A percentile compares a stretch with the other conserved stretches of the same genome.
Evolutionary conservation across 2,113 vertebrate species (phyloP).

Genomic region (Cynopterus brachyotis): DNA sequence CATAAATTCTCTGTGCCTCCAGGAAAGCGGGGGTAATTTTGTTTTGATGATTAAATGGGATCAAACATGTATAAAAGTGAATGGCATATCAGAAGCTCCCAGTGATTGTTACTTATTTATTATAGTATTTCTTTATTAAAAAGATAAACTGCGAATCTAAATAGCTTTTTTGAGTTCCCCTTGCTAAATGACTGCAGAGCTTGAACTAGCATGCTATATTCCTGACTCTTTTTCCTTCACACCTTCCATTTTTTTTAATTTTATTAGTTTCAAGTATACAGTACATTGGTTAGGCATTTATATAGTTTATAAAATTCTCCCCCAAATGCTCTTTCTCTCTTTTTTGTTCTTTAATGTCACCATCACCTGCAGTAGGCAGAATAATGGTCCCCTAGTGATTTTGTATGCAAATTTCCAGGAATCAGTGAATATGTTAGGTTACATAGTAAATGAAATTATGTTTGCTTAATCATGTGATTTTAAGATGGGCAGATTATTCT

Average conservation of each 20-base stretch:
- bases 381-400: neutral
- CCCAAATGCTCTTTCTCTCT: neutral
- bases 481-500: neutral
- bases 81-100: neutral
- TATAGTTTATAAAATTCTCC: no score
- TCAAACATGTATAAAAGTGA: neutral
- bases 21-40: neutral
- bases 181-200: neutral
- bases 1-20: neutral
- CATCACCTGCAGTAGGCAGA: neutral
- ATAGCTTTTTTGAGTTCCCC: neutral
- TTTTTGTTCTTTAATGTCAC: neutral
- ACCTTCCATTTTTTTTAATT: no score
- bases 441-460: neutral
- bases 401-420: neutral
- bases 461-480: neutral
- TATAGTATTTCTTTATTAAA: neutral
- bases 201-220: neutral
- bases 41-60: neutral
- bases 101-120: neutral
- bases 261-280: no score
- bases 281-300: no score
- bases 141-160: neutral
- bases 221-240: neutral
- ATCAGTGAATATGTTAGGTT: neutral